A percentile compares a stretch with the other conserved stretches of the same genome.
These are phyloP conservation scores for Pelodiscus sinensis DNA, from an alignment of 2,113 vertebrate genomes.

Conservation along the genomic window DNA sequence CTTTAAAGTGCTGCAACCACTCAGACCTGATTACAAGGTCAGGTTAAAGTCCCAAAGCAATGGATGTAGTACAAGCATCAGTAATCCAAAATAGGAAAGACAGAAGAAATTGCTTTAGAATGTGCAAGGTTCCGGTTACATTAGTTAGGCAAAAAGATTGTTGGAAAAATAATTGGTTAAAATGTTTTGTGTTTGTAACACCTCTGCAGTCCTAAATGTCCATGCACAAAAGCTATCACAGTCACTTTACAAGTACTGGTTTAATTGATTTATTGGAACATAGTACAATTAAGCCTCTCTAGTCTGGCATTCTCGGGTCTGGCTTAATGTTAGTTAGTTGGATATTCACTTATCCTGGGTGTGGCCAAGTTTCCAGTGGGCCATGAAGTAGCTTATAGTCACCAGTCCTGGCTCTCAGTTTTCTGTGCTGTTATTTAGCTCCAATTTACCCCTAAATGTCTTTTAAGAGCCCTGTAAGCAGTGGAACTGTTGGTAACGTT, in stretches of 20 bases:
- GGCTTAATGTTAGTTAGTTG: too few species aligned
- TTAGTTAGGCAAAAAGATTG: background rate
- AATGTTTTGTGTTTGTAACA: background rate
- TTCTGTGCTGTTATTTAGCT: too few species aligned
- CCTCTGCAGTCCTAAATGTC: background rate
- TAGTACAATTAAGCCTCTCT: background rate
- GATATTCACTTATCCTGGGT: too few species aligned
- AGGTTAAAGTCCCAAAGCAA: background rate
- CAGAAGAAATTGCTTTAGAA: background rate
- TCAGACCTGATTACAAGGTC: background rate
- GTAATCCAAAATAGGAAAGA: slow-evolving; percentile 2
- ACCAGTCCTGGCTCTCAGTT: too few species aligned
- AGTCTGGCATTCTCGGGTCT: too few species aligned
- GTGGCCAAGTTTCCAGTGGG: too few species aligned
- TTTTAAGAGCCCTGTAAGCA: too few species aligned
- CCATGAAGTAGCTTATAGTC: too few species aligned
- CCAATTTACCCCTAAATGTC: too few species aligned
- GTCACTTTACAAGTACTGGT: background rate
- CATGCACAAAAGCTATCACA: background rate
- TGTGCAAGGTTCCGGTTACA: background rate
- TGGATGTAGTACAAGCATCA: background rate
- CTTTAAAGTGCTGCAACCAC: slow-evolving; percentile 9
- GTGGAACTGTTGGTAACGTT: too few species aligned
- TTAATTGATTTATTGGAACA: background rate
- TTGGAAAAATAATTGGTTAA: background rate